Evolutionary conservation across 2,797 vertebrate species (phyloP), one percentile per base, ranked within the genome.

Genomic region (Champsocephalus esox): DNA sequence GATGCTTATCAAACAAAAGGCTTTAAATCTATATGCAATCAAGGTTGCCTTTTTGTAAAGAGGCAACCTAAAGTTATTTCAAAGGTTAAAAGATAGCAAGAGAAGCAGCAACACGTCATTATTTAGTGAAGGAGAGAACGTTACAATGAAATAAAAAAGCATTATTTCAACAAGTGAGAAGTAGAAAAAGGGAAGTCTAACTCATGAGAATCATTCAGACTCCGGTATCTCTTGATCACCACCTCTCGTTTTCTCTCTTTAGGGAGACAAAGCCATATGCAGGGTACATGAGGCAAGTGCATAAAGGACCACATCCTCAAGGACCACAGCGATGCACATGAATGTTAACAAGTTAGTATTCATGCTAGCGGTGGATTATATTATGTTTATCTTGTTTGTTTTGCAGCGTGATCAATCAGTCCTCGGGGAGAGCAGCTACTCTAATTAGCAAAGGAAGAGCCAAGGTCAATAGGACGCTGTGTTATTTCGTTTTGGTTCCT

Each of bases 321-420:
- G 67, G 71, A 87, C 75, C 52, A 10, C 66, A 66, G 72, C 72
- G 38, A 81, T 75, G 85, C 28, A 67, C 64, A 63, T 32, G 66
- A 70, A 44, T 13, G 12, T 70, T 78, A 69, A 71, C 75, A 75
- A 46, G 60, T 63, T 50, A 62, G 63, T 69, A 70, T 84, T 79
- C 61, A 49, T 17, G 14, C 57, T 13, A 21, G 56, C 43, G 43
- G 72, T 13, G 70, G 32, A 51, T 79, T 70, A 64, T 55, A 51
- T 24, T 19, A 52, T 68, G 54, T 73, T 83, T 66, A 55, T 79
- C 77, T 58, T 14, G 8, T 83, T 81, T 61, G 78, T 81, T 38
- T 80, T 56, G 65, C 74, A 58, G 63, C 8, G 1, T 49, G 73
- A 88, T 90, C 80, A 84, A 83, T 83, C 12, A 38, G 73, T 74